phyloP scores from a whole-genome alignment of 2,113 vertebrate genomes.

The Piprites chloris region DNA sequence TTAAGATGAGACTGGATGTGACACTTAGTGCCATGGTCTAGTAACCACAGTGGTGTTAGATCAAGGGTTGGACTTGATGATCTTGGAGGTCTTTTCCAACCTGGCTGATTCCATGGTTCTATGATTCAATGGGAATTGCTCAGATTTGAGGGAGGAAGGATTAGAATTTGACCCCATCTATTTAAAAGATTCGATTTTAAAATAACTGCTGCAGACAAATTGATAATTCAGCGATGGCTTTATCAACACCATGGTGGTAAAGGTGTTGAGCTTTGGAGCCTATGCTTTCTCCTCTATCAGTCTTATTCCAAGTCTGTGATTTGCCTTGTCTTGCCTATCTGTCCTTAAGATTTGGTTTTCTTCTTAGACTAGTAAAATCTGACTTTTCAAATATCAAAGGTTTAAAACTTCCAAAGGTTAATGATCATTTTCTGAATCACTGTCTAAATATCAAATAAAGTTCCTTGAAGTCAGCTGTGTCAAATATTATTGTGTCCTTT shows the following conservation, averaged over 20 bases:
- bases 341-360: neutral
- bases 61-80: no score
- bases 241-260: neutral
- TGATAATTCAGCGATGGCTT: neutral
- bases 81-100: no score
- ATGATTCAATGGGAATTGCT: neutral
- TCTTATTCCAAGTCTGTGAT: neutral
- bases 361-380: neutral
- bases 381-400: neutral
- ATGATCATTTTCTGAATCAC: neutral
- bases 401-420: conserved; percentile 1
- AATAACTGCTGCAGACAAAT: neutral
- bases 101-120: no score
- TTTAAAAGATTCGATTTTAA: neutral
- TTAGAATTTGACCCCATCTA: neutral
- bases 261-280: neutral
- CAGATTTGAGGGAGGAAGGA: neutral
- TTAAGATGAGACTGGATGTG: no score
- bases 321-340: neutral
- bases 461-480: neutral
- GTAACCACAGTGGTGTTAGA: no score
- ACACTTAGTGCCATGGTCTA: no score
- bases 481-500: neutral
- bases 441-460: neutral
- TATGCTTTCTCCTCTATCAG: neutral